These are phyloP conservation scores for Spisula solida DNA, from an alignment of 2,888 invertebrate species.

Conservation along the genomic window DNA sequence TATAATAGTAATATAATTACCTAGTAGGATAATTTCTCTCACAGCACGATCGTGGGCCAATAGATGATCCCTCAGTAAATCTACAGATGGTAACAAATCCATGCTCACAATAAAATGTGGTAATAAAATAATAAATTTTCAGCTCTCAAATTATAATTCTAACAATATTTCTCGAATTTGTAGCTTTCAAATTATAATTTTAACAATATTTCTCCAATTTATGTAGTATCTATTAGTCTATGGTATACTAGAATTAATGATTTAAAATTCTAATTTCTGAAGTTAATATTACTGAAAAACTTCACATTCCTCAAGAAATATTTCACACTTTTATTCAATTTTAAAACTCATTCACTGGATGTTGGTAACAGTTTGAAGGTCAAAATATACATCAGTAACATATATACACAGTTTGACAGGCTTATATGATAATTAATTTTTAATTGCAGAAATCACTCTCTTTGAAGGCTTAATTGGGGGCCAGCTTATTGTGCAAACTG, in stretches of 20 bases:
- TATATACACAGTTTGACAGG: slow-evolving; percentile 33
- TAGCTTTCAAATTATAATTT: background rate
- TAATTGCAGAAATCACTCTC: slow-evolving; percentile 48
- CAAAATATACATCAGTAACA: background rate
- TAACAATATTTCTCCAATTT: background rate
- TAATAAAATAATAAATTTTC: background rate
- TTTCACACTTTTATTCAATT: background rate
- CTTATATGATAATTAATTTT: slow-evolving; percentile 38
- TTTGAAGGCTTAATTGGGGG: slow-evolving; percentile 40
- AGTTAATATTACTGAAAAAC: background rate
- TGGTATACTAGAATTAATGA: background rate
- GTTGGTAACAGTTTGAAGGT: slow-evolving; percentile 31
- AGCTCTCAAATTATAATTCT: background rate
- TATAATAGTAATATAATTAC: slow-evolving; percentile 41
- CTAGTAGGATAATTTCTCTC: slow-evolving; percentile 60
- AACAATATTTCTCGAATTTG: background rate
- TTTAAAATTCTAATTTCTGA: background rate
- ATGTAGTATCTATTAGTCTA: background rate
- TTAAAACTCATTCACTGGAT: background rate
- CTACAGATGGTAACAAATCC: slow-evolving; percentile 68
- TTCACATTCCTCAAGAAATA: background rate
- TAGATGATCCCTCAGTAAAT: slow-evolving; percentile 59
- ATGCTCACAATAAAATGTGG: slow-evolving; percentile 25
- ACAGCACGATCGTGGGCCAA: slow-evolving; percentile 66
- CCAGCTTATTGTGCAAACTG: slow-evolving; percentile 47